Evolutionary conservation across 2,113 vertebrate genomes (phyloP).

Genomic region (Malaclemys terrapin): DNA sequence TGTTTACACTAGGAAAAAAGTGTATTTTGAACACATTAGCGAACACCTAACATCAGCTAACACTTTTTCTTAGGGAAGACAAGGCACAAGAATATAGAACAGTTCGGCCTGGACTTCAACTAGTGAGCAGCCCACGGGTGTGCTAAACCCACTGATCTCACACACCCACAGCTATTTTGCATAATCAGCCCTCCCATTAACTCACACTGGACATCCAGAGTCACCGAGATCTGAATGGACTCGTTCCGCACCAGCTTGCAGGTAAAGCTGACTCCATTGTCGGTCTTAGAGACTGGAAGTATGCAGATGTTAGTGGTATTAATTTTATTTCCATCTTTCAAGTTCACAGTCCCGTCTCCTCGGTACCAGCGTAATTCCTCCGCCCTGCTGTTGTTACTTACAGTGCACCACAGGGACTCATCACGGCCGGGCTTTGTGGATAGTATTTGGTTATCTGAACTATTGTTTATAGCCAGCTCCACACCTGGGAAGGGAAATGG

Average conservation of each 20-base stretch:
- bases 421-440: accelerated
- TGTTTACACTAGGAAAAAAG: neutral
- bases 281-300: constrained; percentile 47
- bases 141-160: neutral
- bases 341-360: constrained; percentile 26
- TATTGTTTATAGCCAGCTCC: constrained; percentile 76
- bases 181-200: neutral
- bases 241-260: constrained; percentile 75
- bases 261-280: constrained; percentile 76
- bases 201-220: constrained; percentile 82
- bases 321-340: constrained; percentile 76
- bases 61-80: constrained; percentile 53
- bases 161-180: neutral
- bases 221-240: constrained; percentile 68
- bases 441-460: constrained; percentile 45
- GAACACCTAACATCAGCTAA: constrained; percentile 30
- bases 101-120: neutral
- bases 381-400: constrained; percentile 53
- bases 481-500: constrained; percentile 47
- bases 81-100: neutral
- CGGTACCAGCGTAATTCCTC: constrained; percentile 83
- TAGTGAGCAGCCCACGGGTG: accelerated
- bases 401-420: constrained; percentile 69
- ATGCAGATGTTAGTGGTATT: constrained; percentile 82
- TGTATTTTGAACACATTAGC: constrained; percentile 20